phyloP scores from a whole-genome alignment of 1,140 invertebrate species.

The Thaumatotibia leucotreta region DNA sequence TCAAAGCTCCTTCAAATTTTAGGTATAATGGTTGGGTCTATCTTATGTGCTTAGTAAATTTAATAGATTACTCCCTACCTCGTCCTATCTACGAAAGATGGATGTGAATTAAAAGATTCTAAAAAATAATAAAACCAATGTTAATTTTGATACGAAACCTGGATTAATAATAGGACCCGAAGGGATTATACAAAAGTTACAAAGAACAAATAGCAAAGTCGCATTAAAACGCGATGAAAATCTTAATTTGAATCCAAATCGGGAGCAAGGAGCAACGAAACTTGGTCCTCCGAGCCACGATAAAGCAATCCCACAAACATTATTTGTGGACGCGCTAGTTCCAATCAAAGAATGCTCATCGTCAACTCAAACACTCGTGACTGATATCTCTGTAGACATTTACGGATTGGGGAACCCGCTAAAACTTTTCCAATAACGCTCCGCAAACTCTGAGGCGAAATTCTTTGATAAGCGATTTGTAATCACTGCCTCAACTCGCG shows the following conservation, averaged over 20 bases:
- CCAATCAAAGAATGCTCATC: conserved; percentile 27
- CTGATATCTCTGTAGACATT: conserved; percentile 39
- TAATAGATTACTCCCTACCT: too few species aligned
- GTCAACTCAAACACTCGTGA: conserved; percentile 39
- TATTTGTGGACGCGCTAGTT: conserved; percentile 5
- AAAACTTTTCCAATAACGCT: conserved; percentile 61
- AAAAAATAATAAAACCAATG: too few species aligned
- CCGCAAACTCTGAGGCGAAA: conserved; percentile 38
- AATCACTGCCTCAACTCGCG: conserved; percentile 41
- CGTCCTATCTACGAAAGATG: too few species aligned
- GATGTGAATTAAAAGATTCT: too few species aligned
- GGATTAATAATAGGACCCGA: background rate
- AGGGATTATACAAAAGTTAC: background rate
- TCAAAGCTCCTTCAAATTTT: background rate
- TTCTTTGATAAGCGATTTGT: conserved; percentile 63
- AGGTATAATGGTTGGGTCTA: background rate
- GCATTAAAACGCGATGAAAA: background rate
- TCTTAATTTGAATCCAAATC: conserved; percentile 6
- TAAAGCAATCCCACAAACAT: conserved; percentile 6
- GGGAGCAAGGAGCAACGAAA: background rate
- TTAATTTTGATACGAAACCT: background rate
- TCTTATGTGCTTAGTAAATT: too few species aligned
- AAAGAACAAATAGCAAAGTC: background rate
- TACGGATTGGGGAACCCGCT: conserved; percentile 30
- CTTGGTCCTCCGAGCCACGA: background rate